Percentiles rank a stretch among this genome's conserved stretches.
phyloP scores from a whole-genome alignment of 2,113 vertebrate genomes.

The Protomyctophum bolini region DNA sequence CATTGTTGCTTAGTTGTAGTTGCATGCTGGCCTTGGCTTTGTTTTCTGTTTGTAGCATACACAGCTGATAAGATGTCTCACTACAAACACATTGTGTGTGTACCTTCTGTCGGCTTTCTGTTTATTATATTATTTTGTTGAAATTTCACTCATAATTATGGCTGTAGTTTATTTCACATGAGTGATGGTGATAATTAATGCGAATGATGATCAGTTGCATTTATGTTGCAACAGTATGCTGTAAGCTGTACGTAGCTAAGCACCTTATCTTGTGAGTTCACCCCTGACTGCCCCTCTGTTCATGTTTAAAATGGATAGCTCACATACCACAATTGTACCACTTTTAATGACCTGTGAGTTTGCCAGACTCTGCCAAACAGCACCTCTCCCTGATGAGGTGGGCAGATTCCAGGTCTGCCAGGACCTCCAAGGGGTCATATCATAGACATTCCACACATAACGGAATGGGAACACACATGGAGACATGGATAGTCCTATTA shows the following conservation, averaged over 20 bases:
- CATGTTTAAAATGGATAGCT: conserved; percentile 6
- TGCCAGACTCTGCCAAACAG: conserved; percentile 36
- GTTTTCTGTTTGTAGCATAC: conserved; percentile 19
- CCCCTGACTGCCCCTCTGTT: conserved; percentile 11
- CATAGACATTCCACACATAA: conserved; percentile 58
- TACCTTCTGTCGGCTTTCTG: background rate
- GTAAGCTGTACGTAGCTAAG: background rate
- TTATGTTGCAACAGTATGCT: too few species aligned
- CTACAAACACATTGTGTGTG: background rate
- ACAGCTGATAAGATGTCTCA: conserved; percentile 21
- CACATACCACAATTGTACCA: conserved; percentile 29
- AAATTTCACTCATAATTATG: too few species aligned
- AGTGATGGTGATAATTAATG: too few species aligned
- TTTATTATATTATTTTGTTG: conserved; percentile 15
- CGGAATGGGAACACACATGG: conserved; percentile 23
- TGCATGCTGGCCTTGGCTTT: background rate
- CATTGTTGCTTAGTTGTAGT: background rate
- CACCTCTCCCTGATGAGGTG: conserved; percentile 38
- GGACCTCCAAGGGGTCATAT: conserved; percentile 46
- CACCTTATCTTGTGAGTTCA: background rate
- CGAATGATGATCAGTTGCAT: too few species aligned
- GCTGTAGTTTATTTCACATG: too few species aligned
- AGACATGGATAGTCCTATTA: background rate
- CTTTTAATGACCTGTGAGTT: conserved; percentile 48
- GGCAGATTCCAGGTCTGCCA: conserved; percentile 50